Conservation (phyloP, 2,888 invertebrate species). For the Pantelozetes paolii region DNA sequence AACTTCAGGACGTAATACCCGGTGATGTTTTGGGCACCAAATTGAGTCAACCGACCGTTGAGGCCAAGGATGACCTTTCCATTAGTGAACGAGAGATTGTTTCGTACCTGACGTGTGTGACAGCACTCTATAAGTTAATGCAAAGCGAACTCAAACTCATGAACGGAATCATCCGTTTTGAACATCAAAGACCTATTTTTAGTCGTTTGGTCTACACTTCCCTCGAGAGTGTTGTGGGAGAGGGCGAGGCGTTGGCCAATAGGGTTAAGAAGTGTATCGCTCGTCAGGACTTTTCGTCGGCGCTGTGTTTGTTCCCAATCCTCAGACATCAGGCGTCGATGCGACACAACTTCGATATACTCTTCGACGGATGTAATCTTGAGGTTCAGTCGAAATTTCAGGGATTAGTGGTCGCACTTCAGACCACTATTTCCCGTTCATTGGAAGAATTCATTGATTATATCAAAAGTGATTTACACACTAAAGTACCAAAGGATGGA, state of each 20-base stretch:
- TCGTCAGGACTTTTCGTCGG: conserved; percentile 72
- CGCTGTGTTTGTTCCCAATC: conserved; percentile 74
- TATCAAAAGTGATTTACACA: conserved; percentile 63
- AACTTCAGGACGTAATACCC: conserved; percentile 42
- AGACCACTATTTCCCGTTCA: conserved; percentile 66
- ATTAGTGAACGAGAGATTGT: conserved; percentile 73
- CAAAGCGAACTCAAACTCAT: conserved; percentile 79
- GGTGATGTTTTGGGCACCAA: conserved; percentile 21
- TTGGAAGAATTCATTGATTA: conserved; percentile 90
- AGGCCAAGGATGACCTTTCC: conserved; percentile 60
- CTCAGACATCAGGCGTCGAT: conserved; percentile 69
- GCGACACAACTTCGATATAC: conserved; percentile 74
- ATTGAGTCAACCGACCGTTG: conserved; percentile 43
- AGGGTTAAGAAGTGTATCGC: conserved; percentile 66
- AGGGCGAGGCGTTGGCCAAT: conserved; percentile 76
- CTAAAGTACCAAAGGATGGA: conserved; percentile 86
- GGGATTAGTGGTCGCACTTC: conserved; percentile 44
- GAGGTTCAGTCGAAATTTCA: conserved; percentile 43
- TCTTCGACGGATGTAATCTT: conserved; percentile 59
- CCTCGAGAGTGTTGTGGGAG: conserved; percentile 75
- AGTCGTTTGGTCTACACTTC: conserved; percentile 76
- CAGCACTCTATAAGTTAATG: conserved; percentile 76
- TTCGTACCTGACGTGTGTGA: conserved; percentile 73
- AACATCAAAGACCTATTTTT: conserved; percentile 75
- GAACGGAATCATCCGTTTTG: conserved; percentile 74